phyloP scores from a whole-genome alignment of 2,797 vertebrate species.

The Pangasius krempfi region DNA sequence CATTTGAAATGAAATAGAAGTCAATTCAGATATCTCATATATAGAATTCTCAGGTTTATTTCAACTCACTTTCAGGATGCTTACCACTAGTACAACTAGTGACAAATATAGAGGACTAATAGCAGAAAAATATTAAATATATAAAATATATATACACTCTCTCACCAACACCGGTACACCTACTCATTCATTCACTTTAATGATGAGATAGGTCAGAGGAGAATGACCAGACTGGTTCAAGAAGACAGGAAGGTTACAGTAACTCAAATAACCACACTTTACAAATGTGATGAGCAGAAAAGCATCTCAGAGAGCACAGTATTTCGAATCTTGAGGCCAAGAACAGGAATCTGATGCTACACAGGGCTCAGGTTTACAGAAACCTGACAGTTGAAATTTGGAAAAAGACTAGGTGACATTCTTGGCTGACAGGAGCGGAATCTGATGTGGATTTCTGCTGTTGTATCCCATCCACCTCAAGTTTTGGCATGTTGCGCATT shows the following conservation, averaged over 20 bases:
- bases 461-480: background rate
- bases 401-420: background rate
- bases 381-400: background rate
- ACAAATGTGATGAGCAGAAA: background rate
- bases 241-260: background rate
- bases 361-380: background rate
- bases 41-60: background rate
- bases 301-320: background rate
- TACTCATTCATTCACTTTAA: background rate
- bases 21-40: background rate
- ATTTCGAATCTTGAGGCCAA: background rate
- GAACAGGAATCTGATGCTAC: background rate
- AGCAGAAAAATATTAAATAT: background rate
- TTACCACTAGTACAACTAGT: background rate
- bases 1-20: background rate
- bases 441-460: background rate
- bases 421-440: background rate
- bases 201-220: background rate
- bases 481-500: background rate
- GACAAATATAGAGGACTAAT: background rate
- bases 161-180: too few species aligned
- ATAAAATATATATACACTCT: background rate
- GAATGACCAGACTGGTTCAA: background rate
- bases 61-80: slow-evolving; percentile 14
- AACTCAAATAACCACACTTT: background rate